These are phyloP conservation scores for Timandra comae DNA, from an alignment of 2,888 invertebrate genomes.

Conservation along the genomic window DNA sequence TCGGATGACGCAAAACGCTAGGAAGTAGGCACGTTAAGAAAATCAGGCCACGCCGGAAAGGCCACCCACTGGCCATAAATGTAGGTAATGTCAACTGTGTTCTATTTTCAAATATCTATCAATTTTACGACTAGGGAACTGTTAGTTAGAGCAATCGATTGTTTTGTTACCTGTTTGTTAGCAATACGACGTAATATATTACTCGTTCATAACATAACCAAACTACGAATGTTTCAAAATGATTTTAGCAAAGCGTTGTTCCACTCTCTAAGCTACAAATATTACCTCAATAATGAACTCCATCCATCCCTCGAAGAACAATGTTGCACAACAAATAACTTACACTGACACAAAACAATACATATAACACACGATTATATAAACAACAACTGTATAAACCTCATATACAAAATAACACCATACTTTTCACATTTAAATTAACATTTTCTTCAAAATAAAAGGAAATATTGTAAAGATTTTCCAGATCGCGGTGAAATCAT, in stretches of 20 bases:
- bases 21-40: constrained; percentile 1
- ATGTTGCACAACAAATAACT: constrained; percentile 49
- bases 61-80: constrained; percentile 3
- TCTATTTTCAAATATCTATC: constrained; percentile 3
- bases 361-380: constrained; percentile 29
- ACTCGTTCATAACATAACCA: too few species aligned
- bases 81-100: constrained; percentile 7
- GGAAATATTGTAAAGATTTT: constrained; percentile 63
- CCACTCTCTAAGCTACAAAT: constrained; percentile 17
- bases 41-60: constrained; percentile 11
- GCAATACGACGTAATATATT: too few species aligned
- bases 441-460: constrained; percentile 35
- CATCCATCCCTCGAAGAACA: constrained; percentile 29
- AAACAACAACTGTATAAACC: constrained; percentile 23
- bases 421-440: constrained; percentile 42
- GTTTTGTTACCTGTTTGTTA: too few species aligned
- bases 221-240: too few species aligned
- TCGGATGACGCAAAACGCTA: constrained; percentile 3
- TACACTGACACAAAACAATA: constrained; percentile 52
- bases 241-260: too few species aligned
- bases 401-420: constrained; percentile 30
- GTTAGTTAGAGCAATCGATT: too few species aligned
- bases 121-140: constrained; percentile 1
- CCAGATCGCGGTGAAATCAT: constrained; percentile 54
- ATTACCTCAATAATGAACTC: constrained; percentile 48